Percentiles rank a stretch among this genome's conserved stretches.
Conservation (phyloP, 2,888 invertebrate genomes). For the Diabrotica balteata region DNA sequence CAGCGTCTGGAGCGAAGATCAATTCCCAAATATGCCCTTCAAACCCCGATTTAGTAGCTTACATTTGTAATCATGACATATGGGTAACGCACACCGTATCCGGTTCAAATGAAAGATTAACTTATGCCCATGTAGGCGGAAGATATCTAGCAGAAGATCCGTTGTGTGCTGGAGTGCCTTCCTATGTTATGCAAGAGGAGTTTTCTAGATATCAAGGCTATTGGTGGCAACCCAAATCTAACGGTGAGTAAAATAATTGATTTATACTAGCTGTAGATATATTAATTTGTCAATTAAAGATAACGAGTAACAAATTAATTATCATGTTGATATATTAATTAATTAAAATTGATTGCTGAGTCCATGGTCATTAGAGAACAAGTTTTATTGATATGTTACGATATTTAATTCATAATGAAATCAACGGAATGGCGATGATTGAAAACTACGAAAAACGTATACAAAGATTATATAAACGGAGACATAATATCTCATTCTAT, state of each 20-base stretch:
- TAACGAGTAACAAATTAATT: too few species aligned
- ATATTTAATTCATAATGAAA: too few species aligned
- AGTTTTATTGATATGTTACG: too few species aligned
- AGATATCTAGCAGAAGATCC: constrained; percentile 81
- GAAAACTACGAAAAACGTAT: too few species aligned
- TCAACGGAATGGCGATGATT: too few species aligned
- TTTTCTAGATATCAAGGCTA: constrained; percentile 95
- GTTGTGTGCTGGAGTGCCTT: constrained; percentile 91
- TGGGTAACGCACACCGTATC: constrained; percentile 80
- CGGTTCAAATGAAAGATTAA: constrained; percentile 75
- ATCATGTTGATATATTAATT: too few species aligned
- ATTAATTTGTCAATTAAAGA: too few species aligned
- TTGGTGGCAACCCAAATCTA: constrained; percentile 93
- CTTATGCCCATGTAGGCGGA: constrained; percentile 72
- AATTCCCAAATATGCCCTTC: constrained; percentile 86
- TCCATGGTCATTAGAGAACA: too few species aligned
- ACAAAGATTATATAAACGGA: too few species aligned
- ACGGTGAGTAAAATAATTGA: constrained; percentile 60
- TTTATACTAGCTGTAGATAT: too few species aligned
- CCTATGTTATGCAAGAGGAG: constrained; percentile 98
- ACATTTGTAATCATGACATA: constrained; percentile 88
- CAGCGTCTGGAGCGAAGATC: constrained; percentile 72
- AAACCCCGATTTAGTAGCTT: constrained; percentile 83
- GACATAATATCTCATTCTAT: too few species aligned
- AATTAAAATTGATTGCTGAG: too few species aligned